Evolutionary conservation across 2,113 vertebrate species (phyloP).

Genomic region (Erythrocercus mccallii): DNA sequence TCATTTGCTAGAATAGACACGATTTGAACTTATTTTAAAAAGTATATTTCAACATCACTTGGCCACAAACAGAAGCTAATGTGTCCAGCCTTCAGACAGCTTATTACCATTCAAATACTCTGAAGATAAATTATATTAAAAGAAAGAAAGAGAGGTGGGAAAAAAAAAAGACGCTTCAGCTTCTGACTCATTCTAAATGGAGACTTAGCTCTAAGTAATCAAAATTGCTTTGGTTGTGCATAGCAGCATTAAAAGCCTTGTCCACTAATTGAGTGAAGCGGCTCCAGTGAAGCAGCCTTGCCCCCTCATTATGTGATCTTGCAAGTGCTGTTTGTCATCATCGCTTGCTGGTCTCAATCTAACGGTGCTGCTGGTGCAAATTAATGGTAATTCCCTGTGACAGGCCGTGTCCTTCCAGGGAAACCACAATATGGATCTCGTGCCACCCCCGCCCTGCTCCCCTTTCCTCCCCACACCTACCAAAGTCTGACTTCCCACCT

Average conservation of each 20-base stretch:
- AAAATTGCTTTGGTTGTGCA: slow-evolving; percentile 89
- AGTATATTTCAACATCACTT: slow-evolving; percentile 58
- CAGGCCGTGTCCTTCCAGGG: slow-evolving; percentile 76
- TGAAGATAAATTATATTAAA: slow-evolving; percentile 77
- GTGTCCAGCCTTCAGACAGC: slow-evolving; percentile 83
- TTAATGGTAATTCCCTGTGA: slow-evolving; percentile 83
- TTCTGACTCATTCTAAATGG: slow-evolving; percentile 83
- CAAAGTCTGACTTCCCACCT: background rate
- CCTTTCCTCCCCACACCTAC: background rate
- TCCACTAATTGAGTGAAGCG: slow-evolving; percentile 93
- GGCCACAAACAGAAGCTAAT: slow-evolving; percentile 72
- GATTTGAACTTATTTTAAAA: slow-evolving; percentile 48
- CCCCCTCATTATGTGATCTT: slow-evolving; percentile 88
- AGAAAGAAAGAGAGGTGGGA: background rate
- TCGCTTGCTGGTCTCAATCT: slow-evolving; percentile 61
- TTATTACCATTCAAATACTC: slow-evolving; percentile 85
- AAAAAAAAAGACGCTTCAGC: background rate
- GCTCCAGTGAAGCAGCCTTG: slow-evolving; percentile 76
- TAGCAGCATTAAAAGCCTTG: slow-evolving; percentile 91
- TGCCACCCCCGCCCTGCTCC: background rate
- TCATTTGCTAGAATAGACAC: slow-evolving; percentile 56
- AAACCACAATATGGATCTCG: slow-evolving; percentile 70
- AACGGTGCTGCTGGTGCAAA: slow-evolving; percentile 77
- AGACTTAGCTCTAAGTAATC: slow-evolving; percentile 84
- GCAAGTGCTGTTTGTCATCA: slow-evolving; percentile 84